A percentile compares a stretch with the other conserved stretches of the same genome.
Conservation (phyloP, 2,888 invertebrate species). For the Phalera bucephala region DNA sequence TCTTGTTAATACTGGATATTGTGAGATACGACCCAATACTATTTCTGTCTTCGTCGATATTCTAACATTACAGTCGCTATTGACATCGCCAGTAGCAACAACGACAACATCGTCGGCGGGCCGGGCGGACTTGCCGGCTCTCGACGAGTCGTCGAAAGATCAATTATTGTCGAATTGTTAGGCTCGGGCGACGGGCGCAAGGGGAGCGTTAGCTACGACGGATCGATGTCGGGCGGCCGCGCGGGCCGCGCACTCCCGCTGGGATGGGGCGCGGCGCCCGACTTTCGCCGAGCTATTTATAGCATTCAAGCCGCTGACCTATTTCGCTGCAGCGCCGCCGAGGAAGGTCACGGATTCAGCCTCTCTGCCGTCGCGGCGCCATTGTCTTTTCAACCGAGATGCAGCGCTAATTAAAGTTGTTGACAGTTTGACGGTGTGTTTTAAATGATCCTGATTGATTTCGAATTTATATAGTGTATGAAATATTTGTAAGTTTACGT, state of each 20-base stretch:
- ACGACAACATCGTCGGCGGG: background rate
- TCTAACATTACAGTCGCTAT: background rate
- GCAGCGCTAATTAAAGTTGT: constrained; percentile 81
- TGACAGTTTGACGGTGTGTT: constrained; percentile 59
- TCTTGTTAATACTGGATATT: no score
- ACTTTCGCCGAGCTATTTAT: constrained; percentile 82
- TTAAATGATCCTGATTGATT: background rate
- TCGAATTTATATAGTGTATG: background rate
- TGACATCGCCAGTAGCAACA: background rate
- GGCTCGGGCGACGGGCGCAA: constrained; percentile 32
- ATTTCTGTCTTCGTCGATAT: no score
- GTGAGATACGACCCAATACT: no score
- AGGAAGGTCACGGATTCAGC: constrained; percentile 82
- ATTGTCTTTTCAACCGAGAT: constrained; percentile 76
- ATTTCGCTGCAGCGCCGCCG: constrained; percentile 78
- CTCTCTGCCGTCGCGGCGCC: constrained; percentile 74
- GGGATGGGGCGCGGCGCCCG: constrained; percentile 76
- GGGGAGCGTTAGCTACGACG: constrained; percentile 30
- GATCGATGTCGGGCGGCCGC: constrained; percentile 50
- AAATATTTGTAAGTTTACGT: background rate
- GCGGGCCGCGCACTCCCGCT: constrained; percentile 52
- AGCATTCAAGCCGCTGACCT: constrained; percentile 82
- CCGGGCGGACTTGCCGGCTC: constrained; percentile 6
- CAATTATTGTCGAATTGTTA: constrained; percentile 42
- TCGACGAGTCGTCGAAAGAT: constrained; percentile 28